Evolutionary conservation across 2,113 vertebrate species (phyloP).

Genomic region (Gallinago undulata): DNA sequence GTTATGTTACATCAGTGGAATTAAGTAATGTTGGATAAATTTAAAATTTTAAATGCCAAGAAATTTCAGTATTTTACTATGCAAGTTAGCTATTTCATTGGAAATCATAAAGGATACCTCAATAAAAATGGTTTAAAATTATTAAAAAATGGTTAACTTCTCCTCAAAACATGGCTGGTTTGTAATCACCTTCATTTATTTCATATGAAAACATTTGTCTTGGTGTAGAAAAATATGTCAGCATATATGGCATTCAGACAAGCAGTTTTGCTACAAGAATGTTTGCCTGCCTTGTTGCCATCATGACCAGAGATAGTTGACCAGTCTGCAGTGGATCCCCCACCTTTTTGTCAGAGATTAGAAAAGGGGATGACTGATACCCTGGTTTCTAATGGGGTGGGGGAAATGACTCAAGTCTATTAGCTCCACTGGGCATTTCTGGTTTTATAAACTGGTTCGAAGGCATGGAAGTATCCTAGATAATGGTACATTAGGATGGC

Average conservation of each 20-base stretch:
- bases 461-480: neutral
- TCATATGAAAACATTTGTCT: neutral
- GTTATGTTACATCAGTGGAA: neutral
- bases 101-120: neutral
- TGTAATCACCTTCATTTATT: neutral
- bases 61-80: neutral
- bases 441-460: neutral
- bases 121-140: neutral
- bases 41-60: neutral
- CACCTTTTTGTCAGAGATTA: neutral
- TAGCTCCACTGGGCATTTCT: neutral
- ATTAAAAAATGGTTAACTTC: neutral
- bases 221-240: neutral
- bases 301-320: neutral
- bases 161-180: neutral
- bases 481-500: conserved; percentile 27
- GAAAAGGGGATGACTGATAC: neutral
- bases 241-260: neutral
- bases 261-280: neutral
- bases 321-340: neutral
- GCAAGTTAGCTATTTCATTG: neutral
- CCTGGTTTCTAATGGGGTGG: neutral
- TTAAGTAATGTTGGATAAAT: neutral
- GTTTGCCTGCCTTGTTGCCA: neutral
- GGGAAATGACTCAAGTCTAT: neutral